Conservation (phyloP, 2,113 vertebrate genomes). For the Microcebus tavaratra region DNA sequence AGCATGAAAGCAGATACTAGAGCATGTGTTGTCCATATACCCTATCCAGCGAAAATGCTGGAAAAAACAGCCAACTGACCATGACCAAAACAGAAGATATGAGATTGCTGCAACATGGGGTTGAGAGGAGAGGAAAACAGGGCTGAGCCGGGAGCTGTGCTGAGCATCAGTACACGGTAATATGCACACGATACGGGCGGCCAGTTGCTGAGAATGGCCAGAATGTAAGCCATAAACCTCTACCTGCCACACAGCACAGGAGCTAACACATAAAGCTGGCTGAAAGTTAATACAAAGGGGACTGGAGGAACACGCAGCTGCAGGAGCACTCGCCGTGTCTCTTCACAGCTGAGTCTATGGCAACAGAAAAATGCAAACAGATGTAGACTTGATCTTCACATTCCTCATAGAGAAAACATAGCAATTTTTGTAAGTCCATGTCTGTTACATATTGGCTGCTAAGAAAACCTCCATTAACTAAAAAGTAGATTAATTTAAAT, state of each 20-base stretch:
- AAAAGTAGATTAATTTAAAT: neutral
- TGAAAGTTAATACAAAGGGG: accelerated
- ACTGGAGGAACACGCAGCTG: accelerated
- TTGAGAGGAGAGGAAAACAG: accelerated
- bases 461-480: neutral
- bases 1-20: neutral
- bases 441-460: accelerated
- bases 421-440: accelerated
- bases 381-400: accelerated
- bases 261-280: neutral
- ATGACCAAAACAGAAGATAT: accelerated
- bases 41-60: neutral
- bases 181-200: no score
- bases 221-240: accelerated
- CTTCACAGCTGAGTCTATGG: neutral
- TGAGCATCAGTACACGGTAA: no score
- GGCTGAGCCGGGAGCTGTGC: no score
- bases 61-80: neutral
- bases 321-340: accelerated
- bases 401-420: neutral
- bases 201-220: accelerated
- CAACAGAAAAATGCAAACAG: no score
- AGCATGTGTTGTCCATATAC: accelerated
- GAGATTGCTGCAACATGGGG: accelerated
- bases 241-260: accelerated